phyloP scores from a whole-genome alignment of 2,888 invertebrate species.

The Hedya salicella region DNA sequence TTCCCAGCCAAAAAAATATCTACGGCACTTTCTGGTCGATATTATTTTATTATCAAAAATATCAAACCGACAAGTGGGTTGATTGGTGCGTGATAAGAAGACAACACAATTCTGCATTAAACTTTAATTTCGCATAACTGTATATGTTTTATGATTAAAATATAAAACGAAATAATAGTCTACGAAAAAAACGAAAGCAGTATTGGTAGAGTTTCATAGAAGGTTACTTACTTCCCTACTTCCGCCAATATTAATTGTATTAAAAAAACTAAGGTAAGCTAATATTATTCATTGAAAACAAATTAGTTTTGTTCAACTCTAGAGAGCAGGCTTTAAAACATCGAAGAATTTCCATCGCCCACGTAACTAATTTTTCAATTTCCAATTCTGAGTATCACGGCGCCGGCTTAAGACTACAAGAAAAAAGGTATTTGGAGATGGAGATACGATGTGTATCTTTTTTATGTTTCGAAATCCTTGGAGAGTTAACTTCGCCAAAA shows the following conservation, averaged over 20 bases:
- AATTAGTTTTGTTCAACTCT: constrained; percentile 7
- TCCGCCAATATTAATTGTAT: neutral
- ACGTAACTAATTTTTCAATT: constrained; percentile 14
- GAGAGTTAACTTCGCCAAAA: constrained; percentile 14
- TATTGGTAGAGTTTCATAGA: too few relatives aligned
- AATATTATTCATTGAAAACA: constrained; percentile 12
- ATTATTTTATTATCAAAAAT: too few relatives aligned
- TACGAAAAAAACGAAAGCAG: too few relatives aligned
- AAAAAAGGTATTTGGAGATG: constrained; percentile 6
- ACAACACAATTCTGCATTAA: too few relatives aligned
- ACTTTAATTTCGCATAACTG: too few relatives aligned
- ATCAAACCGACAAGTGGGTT: too few relatives aligned
- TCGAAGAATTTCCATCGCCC: neutral
- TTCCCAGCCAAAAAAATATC: too few relatives aligned
- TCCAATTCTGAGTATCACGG: constrained; percentile 5
- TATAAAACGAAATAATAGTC: too few relatives aligned
- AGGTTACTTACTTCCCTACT: neutral
- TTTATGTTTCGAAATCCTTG: constrained; percentile 14
- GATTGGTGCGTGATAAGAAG: too few relatives aligned
- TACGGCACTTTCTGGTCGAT: too few relatives aligned
- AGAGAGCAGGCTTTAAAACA: neutral
- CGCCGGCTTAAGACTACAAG: neutral
- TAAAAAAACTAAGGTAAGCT: neutral
- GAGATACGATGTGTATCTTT: constrained; percentile 14
- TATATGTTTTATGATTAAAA: too few relatives aligned